Conservation (phyloP, 2,113 vertebrate genomes). For the Cacatua alba region DNA sequence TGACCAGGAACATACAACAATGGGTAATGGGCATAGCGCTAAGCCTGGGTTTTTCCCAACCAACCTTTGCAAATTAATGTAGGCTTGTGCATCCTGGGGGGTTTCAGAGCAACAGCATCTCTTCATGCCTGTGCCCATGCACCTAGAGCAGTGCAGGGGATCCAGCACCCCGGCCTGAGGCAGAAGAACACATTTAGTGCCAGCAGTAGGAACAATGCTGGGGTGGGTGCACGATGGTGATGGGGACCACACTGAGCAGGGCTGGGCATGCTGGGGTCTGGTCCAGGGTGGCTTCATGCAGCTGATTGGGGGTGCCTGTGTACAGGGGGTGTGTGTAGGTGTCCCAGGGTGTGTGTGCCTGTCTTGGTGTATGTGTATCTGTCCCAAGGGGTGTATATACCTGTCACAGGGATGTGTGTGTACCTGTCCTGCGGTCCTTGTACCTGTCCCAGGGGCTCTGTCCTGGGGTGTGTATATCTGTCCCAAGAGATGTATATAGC, state of each 20-base stretch:
- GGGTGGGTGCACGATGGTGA: no score
- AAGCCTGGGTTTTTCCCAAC: not conserved
- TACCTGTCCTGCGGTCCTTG: no score
- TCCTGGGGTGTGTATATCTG: fast-evolving
- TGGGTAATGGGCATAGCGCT: not conserved
- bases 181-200: not conserved
- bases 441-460: no score
- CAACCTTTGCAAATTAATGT: not conserved
- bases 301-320: not conserved
- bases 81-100: not conserved
- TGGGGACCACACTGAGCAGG: fast-evolving
- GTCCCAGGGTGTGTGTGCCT: not conserved
- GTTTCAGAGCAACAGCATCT: not conserved
- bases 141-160: not conserved
- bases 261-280: not conserved
- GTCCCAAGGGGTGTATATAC: not conserved
- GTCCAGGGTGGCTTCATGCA: not conserved
- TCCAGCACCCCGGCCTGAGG: not conserved
- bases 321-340: not conserved
- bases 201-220: not conserved
- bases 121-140: not conserved
- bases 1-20: not conserved
- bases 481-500: no score
- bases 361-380: not conserved
- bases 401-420: fast-evolving